Conservation (phyloP, 2,797 vertebrate species). For the Delichon dasypus region DNA sequence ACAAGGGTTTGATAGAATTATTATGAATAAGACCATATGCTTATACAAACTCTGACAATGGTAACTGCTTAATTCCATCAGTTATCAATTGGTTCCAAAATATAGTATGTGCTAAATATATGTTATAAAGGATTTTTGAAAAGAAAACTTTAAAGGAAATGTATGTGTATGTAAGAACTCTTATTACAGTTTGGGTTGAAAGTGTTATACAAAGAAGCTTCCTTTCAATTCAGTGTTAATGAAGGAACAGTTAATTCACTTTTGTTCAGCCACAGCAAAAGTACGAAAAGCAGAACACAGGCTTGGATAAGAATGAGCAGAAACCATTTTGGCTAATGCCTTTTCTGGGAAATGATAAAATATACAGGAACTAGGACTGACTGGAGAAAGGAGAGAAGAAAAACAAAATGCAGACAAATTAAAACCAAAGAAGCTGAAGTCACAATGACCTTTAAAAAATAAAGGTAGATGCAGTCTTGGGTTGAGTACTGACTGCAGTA, state of each 20-base stretch:
- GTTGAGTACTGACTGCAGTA: not conserved
- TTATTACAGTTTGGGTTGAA: not conserved
- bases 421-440: not conserved
- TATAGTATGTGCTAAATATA: not conserved
- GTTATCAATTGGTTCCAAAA: not conserved
- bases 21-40: not conserved
- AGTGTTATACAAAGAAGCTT: not conserved
- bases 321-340: not conserved
- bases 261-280: not conserved
- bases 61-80: not conserved
- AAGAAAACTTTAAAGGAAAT: not conserved
- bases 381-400: not conserved
- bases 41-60: not conserved
- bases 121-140: not conserved
- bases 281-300: not conserved
- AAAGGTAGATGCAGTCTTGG: not conserved
- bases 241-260: not conserved
- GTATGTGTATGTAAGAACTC: not conserved
- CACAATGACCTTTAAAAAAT: not conserved
- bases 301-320: not conserved
- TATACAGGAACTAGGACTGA: not conserved
- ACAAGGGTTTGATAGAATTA: not conserved
- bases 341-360: not conserved
- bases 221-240: not conserved
- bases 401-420: not conserved